Base-by-base conservation (phyloP, 2,888 invertebrate species). In the Torymus texanus region DNA sequence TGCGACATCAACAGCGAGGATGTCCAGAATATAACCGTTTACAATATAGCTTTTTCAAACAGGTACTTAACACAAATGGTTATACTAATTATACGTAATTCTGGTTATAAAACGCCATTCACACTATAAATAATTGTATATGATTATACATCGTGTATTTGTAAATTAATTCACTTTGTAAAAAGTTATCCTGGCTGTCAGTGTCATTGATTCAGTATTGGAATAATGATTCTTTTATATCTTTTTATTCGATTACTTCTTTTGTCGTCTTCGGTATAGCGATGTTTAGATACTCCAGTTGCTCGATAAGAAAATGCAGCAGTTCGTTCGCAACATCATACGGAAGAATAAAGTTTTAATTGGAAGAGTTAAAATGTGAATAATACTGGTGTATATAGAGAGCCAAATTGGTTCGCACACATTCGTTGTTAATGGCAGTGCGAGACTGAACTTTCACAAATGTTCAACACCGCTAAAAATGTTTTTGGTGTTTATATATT, bases 1-100 rank as follows among this genome's bases (percentile, higher is more conserved):
- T 18, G 16, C 41, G 62, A 75, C 61, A 67, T 66, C 51, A 67
- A 78, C 51, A 65, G 18, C 41, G 62, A 67, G 21, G 24, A 75
- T 75, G 53, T 72, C 50, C 61, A 13, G 4, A n/a, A 16, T 16
- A 65, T 55, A 55, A 59, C 24, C 11, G 4, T 13, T 59, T 29
- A 61, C 18, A 18, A 56, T 41, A 50, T 41, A 41, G n/a, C 56
- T 70, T 66, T 75, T 56, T 79, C 51, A 13, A 67, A 77, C 80
- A 73, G 68, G 76, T 80, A 74, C 80, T 73, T 53, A 74, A 77
- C 55, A 73, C 14, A 74, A 67, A 62, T 56, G 50, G 21, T 29
- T 72, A 66, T 62, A 18, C 51, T 50, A 53, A 61, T 68, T 63
- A 63, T 80, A 76, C 29, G 24, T 21, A 65, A 29, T 29, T 21